Percentiles rank a stretch among this genome's conserved stretches.
These are phyloP conservation scores for Mya arenaria DNA, from an alignment of 1,140 invertebrate species.

Conservation along the genomic window DNA sequence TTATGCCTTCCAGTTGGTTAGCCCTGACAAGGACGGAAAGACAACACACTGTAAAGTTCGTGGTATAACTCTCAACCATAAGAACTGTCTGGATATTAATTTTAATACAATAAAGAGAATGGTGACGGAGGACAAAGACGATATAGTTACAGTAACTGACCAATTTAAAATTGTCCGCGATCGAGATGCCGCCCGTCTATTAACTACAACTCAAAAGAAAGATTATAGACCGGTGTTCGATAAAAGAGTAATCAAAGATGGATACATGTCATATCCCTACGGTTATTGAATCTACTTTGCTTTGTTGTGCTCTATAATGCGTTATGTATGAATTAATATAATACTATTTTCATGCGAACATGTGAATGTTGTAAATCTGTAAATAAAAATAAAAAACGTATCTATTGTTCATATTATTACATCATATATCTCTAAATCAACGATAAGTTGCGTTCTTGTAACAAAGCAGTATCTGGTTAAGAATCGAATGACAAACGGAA, in stretches of 20 bases:
- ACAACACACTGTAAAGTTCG: slow-evolving; percentile 22
- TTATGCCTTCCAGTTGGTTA: slow-evolving; percentile 20
- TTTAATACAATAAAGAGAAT: slow-evolving; percentile 2
- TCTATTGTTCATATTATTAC: no score
- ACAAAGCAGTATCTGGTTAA: no score
- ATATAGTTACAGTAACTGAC: neutral
- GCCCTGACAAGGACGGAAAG: neutral
- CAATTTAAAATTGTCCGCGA: neutral
- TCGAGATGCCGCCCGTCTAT: neutral
- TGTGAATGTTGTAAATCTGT: no score
- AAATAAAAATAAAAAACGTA: no score
- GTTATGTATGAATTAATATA: no score
- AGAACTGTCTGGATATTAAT: slow-evolving; percentile 8
- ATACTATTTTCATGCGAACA: no score
- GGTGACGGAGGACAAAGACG: neutral
- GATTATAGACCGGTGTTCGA: slow-evolving; percentile 1
- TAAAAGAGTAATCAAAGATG: slow-evolving; percentile 1
- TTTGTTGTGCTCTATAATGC: no score
- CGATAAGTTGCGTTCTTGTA: no score
- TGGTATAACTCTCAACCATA: slow-evolving; percentile 45
- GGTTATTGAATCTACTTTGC: neutral
- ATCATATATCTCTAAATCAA: no score
- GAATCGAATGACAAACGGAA: no score
- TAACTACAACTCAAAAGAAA: slow-evolving; percentile 1
- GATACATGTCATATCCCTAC: neutral